Evolutionary conservation across 2,113 vertebrate genomes (phyloP), one percentile per base, ranked within the genome.

Genomic region (Microtus montanus): DNA sequence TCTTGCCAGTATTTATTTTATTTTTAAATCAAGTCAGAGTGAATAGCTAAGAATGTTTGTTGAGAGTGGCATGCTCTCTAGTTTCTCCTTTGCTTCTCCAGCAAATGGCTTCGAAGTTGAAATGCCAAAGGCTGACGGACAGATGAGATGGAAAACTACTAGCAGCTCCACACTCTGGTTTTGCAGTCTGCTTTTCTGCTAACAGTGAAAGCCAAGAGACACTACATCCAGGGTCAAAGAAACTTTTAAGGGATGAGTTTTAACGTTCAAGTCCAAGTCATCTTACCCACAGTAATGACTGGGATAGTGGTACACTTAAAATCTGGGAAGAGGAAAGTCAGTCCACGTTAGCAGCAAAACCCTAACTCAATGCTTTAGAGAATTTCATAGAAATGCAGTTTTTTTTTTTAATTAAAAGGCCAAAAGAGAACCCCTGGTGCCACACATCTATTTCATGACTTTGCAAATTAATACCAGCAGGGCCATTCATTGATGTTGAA

Each of bases 141-240:
- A 84, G 35, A 41, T 6, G 9, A 19, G 35, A 54, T 61, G 54
- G 87, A 68, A 90, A 92, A 89, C 66, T 85, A 74, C 47, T 2
- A 20, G 4, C 35, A 77, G 74, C 78, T 92, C 54, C n/a, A 38
- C 63, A 87, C n/a, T 66, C 0, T 19, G 70, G 92, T 68, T 22
- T 0, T 5, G 14, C 13, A 3, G 58, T 58, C 24, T 58, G 52
- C 3, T 7, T 10, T 11, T 4, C 0, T 20, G 49, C 61, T 86
- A 24, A 94, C 79, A 71, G 30, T 11, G 52, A 38, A 41, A 73
- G 20, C 33, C 17, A 70, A 84, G 74, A 75, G 77, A 89, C n/a
- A 90, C 17, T 17, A 30, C 3, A 71, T 44, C 64, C 20, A 30
- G 17, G 63, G 64, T 70, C 22, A 86, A 83, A 54, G 64, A 8